A percentile compares a stretch with the other conserved stretches of the same genome.
Conservation (phyloP, 1,140 invertebrate genomes). For the Spodoptera litura region DNA sequence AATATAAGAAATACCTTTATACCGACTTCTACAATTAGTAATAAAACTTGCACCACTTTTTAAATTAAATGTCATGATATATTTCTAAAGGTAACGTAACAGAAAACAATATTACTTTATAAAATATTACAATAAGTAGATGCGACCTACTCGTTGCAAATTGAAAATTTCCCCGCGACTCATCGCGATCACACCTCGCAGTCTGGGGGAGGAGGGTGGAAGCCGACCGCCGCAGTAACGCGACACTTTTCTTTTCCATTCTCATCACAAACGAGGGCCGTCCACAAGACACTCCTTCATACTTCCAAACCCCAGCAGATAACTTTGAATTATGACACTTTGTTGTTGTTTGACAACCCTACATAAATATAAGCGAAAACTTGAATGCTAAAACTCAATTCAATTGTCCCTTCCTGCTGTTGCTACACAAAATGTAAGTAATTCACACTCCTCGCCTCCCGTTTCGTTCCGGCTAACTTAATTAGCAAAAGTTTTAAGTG, state of each 20-base stretch:
- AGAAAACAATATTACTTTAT: slow-evolving; percentile 9
- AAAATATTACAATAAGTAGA: slow-evolving; percentile 2
- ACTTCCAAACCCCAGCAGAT: slow-evolving; percentile 47
- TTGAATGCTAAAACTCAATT: slow-evolving; percentile 43
- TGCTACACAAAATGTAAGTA: slow-evolving; percentile 27
- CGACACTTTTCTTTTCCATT: slow-evolving; percentile 49
- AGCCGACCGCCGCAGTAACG: slow-evolving; percentile 29
- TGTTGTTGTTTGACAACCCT: slow-evolving; percentile 53
- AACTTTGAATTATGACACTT: slow-evolving; percentile 59
- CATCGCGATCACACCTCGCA: slow-evolving; percentile 2
- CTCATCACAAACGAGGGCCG: slow-evolving; percentile 46
- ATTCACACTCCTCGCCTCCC: slow-evolving; percentile 28
- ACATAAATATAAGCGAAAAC: slow-evolving; percentile 44
- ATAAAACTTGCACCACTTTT: too few relatives aligned
- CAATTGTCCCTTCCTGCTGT: slow-evolving; percentile 41
- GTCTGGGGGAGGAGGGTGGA: background rate
- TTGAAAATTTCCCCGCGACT: slow-evolving; percentile 23
- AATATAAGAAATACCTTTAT: too few relatives aligned
- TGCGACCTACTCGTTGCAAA: slow-evolving; percentile 1
- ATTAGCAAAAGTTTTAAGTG: slow-evolving; percentile 39
- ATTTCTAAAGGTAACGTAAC: background rate
- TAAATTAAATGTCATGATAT: too few relatives aligned
- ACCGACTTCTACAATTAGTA: too few relatives aligned
- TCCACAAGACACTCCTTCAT: slow-evolving; percentile 49
- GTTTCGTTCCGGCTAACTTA: slow-evolving; percentile 33